Percentiles rank a stretch among this genome's conserved stretches.
Evolutionary conservation across 1,140 invertebrate genomes (phyloP).

Genomic region (Drepana arcuata): DNA sequence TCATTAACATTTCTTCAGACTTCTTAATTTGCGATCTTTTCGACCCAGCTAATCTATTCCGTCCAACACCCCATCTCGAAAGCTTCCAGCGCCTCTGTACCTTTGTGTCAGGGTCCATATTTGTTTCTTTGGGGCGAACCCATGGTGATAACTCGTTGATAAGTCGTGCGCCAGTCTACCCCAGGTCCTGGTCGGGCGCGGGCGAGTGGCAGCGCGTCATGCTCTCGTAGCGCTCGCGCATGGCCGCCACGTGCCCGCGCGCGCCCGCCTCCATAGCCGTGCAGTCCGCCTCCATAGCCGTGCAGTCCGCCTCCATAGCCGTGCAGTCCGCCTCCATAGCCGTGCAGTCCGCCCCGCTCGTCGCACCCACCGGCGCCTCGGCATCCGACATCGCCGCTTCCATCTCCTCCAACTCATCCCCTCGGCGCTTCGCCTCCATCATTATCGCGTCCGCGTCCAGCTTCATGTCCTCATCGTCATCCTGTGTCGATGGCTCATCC

Average conservation of each 20-base stretch:
- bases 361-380: neutral
- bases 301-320: conserved; percentile 22
- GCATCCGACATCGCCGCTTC: neutral
- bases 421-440: too few relatives aligned
- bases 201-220: conserved; percentile 61
- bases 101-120: too few relatives aligned
- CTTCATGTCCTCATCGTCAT: too few relatives aligned
- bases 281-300: conserved; percentile 13
- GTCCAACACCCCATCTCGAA: too few relatives aligned
- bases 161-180: neutral
- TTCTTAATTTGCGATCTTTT: too few relatives aligned
- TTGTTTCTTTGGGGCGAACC: neutral
- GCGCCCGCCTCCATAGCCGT: conserved; percentile 13
- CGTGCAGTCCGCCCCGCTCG: neutral
- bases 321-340: conserved; percentile 15
- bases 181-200: conserved; percentile 44
- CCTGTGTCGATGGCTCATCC: too few relatives aligned
- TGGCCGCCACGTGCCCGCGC: conserved; percentile 64
- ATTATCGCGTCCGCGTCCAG: too few relatives aligned
- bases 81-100: too few relatives aligned
- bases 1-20: too few relatives aligned
- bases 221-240: conserved; percentile 65
- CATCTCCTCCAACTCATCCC: neutral
- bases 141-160: neutral
- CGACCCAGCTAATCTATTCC: too few relatives aligned